Base-by-base conservation (phyloP, 2,888 invertebrate genomes). In the Oconnorella tubifera region DNA sequence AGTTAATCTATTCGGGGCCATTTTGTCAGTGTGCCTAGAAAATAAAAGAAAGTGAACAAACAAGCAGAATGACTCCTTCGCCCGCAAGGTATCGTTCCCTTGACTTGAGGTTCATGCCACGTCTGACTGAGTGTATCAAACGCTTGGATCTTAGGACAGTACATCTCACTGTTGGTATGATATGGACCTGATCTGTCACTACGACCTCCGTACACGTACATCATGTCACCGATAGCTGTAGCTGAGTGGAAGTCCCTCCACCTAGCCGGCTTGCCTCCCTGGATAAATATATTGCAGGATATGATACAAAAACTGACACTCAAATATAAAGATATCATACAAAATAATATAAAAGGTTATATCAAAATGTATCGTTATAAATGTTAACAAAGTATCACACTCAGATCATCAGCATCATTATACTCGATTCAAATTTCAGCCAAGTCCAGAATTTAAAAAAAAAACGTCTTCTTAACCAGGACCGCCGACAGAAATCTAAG, bases 121-220 rank as follows among this genome's bases (percentile, higher is more conserved):
- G 84, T 85, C 65, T 86, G 85, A 31, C 86, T 86, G 63, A 83
- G 82, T 66, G 90, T 87, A 82, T 95, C 89, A 91, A 78, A 79
- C 70, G 81, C 74, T 74, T 88, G 75, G 53, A 92, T 86, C 77
- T 88, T 86, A 65, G 89, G 88, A 72, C 89, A 90, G 78, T 93
- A 93, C 67, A 88, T 84, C 81, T 92, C 91, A 70, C 88, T 87
- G 62, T 78, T 83, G 33, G 87, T 86, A 71, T 87, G 86, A 75
- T 85, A 85, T 3, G 87, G 86, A 29, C 86, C 87, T 68, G 87
- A 86, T 58, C 85, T 83, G 75, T 91, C 91, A 64, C 91, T 90
- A 59, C 94, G 85, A 0, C 95, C 95, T 6, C 95, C 95, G 84
- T 91, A 95, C 59, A 95, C 85, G 77, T 90, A 93, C 90, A 95